phyloP scores from a whole-genome alignment of 2,888 invertebrate genomes.

The Drosophila longiperda region DNA sequence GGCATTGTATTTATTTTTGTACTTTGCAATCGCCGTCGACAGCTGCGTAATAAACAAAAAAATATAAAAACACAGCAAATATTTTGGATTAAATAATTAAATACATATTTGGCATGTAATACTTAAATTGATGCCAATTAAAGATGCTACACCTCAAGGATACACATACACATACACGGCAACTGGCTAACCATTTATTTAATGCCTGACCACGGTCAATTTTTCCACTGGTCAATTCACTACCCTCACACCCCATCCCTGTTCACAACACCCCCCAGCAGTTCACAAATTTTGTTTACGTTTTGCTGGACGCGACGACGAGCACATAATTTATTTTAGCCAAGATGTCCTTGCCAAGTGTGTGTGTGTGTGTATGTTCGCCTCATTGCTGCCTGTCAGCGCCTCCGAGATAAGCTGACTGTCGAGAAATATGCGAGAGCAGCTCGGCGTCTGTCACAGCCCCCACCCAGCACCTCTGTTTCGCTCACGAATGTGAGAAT shows the following conservation, averaged over 20 bases:
- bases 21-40: conserved; percentile 55
- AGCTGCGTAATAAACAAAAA: conserved; percentile 54
- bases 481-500: conserved; percentile 72
- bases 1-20: conserved; percentile 62
- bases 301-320: conserved; percentile 67
- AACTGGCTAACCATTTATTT: conserved; percentile 3
- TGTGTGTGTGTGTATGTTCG: conserved; percentile 29
- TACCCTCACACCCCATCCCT: neutral
- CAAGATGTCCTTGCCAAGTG: conserved; percentile 66
- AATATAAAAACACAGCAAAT: conserved; percentile 35
- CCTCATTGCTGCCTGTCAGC: conserved; percentile 75
- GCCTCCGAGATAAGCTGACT: conserved; percentile 77
- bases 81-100: conserved; percentile 19
- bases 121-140: conserved; percentile 27
- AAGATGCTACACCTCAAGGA: conserved; percentile 34
- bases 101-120: neutral
- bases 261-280: neutral
- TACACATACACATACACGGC: neutral
- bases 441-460: conserved; percentile 31
- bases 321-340: conserved; percentile 73
- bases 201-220: conserved; percentile 72
- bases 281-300: conserved; percentile 70
- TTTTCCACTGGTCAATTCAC: conserved; percentile 24
- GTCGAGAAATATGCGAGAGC: conserved; percentile 71
- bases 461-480: neutral